Conservation (phyloP, 2,888 invertebrate genomes). For the Hydrotaea diabolus region DNA sequence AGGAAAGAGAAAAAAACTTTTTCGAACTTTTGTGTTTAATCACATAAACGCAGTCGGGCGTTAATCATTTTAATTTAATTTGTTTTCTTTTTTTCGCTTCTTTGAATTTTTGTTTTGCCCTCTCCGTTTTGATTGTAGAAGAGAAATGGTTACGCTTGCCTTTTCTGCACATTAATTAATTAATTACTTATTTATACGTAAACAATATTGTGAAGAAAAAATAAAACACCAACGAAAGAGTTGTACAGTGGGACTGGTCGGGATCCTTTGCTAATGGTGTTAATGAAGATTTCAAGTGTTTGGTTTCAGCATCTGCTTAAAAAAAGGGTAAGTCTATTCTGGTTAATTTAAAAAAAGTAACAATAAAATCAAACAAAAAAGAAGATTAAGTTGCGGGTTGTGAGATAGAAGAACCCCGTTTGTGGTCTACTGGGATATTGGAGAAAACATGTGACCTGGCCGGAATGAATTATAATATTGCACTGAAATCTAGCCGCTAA, state of each 20-base stretch:
- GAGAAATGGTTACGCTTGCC: not conserved
- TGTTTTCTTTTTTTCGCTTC: not conserved
- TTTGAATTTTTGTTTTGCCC: slow-evolving; percentile 35
- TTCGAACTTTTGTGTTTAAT: slow-evolving; percentile 43
- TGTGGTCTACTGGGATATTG: too few relatives aligned
- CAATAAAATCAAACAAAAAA: too few relatives aligned
- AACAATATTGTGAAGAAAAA: slow-evolving; percentile 17
- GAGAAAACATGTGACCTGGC: too few relatives aligned
- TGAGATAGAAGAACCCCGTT: too few relatives aligned
- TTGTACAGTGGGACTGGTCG: slow-evolving; percentile 13
- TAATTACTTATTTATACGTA: slow-evolving; percentile 62
- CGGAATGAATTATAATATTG: too few relatives aligned
- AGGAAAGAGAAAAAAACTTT: not conserved
- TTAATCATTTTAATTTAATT: slow-evolving; percentile 56
- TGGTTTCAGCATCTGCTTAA: too few relatives aligned
- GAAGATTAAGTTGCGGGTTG: too few relatives aligned
- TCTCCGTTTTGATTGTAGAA: not conserved
- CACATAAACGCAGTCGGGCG: slow-evolving; percentile 39
- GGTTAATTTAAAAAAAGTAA: too few relatives aligned
- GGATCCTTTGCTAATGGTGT: not conserved
- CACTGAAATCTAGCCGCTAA: too few relatives aligned
- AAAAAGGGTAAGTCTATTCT: too few relatives aligned
- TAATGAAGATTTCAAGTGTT: too few relatives aligned
- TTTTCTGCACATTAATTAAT: slow-evolving; percentile 50
- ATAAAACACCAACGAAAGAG: not conserved